phyloP scores from a whole-genome alignment of 2,113 vertebrate species.

The Thunnus maccoyii region DNA sequence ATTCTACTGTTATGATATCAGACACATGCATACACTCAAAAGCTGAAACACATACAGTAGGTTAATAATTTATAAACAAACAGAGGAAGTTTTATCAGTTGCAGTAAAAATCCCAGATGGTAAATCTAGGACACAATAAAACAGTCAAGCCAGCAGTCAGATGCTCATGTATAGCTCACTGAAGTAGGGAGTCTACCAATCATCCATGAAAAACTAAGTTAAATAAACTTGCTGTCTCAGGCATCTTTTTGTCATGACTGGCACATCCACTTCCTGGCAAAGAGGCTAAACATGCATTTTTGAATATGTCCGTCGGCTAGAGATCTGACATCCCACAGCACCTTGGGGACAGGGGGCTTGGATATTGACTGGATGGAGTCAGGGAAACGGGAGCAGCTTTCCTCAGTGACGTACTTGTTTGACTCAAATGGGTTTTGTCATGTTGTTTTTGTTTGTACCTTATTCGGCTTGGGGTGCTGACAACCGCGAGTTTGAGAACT shows the following conservation, averaged over 20 bases:
- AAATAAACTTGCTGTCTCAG: constrained; percentile 77
- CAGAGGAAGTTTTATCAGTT: constrained; percentile 33
- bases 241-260: constrained; percentile 73
- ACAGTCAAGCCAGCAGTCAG: constrained; percentile 64
- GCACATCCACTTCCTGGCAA: constrained; percentile 69
- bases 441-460: constrained; percentile 62
- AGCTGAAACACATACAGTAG: background rate
- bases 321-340: constrained; percentile 75
- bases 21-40: background rate
- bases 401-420: constrained; percentile 52
- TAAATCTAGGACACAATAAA: constrained; percentile 68
- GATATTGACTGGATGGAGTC: constrained; percentile 63
- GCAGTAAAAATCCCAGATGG: constrained; percentile 31
- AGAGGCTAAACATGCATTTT: constrained; percentile 81
- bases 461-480: constrained; percentile 56
- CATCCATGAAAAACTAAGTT: constrained; percentile 69
- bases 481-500: constrained; percentile 36
- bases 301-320: constrained; percentile 69
- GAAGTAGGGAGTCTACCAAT: constrained; percentile 58
- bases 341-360: constrained; percentile 64
- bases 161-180: constrained; percentile 52
- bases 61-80: constrained; percentile 48
- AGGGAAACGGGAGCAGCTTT: constrained; percentile 52
- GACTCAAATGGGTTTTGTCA: constrained; percentile 73
- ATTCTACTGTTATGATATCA: background rate